phyloP scores from a whole-genome alignment of 2,797 vertebrate species.

The Graptemys geographica region DNA sequence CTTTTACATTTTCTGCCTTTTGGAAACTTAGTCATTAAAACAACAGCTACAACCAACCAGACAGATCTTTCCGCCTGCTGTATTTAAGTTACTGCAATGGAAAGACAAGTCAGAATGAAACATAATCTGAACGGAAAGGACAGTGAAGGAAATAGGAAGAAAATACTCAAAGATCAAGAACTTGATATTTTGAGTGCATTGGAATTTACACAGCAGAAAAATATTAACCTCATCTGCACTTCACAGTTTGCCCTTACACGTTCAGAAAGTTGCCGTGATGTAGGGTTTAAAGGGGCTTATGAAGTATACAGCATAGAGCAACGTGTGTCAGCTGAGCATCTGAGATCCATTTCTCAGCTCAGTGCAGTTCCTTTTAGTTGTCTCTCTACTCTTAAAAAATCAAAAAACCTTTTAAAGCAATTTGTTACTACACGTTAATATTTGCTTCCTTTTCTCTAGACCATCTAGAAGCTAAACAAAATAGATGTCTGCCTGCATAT shows the following conservation, averaged over 20 bases:
- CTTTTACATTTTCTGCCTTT: slow-evolving; percentile 5
- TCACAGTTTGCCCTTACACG: slow-evolving; percentile 62
- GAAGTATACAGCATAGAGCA: slow-evolving; percentile 53
- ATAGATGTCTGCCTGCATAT: neutral
- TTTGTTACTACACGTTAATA: neutral
- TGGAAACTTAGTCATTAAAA: slow-evolving; percentile 26
- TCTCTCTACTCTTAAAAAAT: neutral
- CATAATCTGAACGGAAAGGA: neutral
- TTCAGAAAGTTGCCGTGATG: slow-evolving; percentile 52
- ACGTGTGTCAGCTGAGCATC: slow-evolving; percentile 64
- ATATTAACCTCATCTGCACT: slow-evolving; percentile 64
- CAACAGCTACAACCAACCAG: neutral
- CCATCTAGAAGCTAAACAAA: neutral
- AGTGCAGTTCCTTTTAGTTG: neutral
- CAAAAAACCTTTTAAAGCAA: neutral
- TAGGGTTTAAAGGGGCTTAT: slow-evolving; percentile 63
- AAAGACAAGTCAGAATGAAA: neutral
- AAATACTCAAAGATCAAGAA: slow-evolving; percentile 31
- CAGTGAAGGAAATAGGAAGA: slow-evolving; percentile 32
- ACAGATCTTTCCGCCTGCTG: slow-evolving; percentile 13
- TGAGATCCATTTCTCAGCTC: slow-evolving; percentile 65
- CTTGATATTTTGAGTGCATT: neutral
- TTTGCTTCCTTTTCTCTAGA: neutral
- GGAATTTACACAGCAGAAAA: slow-evolving; percentile 23
- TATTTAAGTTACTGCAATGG: slow-evolving; percentile 37